Evolutionary conservation across 2,797 vertebrate genomes (phyloP).

Genomic region (Macrochelys suwanniensis): DNA sequence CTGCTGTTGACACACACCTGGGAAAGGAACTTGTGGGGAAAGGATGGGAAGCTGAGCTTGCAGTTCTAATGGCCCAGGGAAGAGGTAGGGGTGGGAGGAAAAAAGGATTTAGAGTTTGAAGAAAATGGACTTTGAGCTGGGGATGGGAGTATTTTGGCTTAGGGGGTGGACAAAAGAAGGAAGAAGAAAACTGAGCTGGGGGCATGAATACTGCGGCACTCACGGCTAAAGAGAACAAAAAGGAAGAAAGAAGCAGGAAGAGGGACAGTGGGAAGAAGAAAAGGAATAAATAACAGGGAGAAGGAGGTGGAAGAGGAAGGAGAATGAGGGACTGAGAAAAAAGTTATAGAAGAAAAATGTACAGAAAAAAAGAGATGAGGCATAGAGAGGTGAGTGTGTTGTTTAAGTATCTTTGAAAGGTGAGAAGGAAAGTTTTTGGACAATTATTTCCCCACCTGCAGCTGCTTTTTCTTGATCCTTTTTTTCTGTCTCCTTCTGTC

Average conservation of each 20-base stretch:
- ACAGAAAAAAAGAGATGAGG: not conserved
- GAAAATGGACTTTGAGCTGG: not conserved
- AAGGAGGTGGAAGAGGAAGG: not conserved
- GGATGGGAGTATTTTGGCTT: not conserved
- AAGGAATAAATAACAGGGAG: not conserved
- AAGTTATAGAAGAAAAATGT: not conserved
- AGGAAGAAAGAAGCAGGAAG: not conserved
- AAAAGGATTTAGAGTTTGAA: not conserved
- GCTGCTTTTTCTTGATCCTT: not conserved
- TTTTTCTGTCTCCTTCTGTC: not conserved
- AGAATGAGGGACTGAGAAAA: not conserved
- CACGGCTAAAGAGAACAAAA: too few species aligned
- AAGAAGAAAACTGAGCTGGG: not conserved
- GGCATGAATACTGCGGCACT: too few species aligned
- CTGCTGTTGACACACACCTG: not conserved
- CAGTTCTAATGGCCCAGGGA: too few species aligned
- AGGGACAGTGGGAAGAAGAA: not conserved
- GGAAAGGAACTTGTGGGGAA: not conserved
- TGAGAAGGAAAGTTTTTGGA: not conserved
- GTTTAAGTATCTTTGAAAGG: not conserved
- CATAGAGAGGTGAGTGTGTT: not conserved
- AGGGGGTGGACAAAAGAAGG: not conserved
- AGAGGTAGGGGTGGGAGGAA: too few species aligned
- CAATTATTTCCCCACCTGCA: not conserved
- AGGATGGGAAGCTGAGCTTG: not conserved